Evolutionary conservation across 1,140 invertebrate genomes (phyloP).

Genomic region (Drosophila ercepeae): DNA sequence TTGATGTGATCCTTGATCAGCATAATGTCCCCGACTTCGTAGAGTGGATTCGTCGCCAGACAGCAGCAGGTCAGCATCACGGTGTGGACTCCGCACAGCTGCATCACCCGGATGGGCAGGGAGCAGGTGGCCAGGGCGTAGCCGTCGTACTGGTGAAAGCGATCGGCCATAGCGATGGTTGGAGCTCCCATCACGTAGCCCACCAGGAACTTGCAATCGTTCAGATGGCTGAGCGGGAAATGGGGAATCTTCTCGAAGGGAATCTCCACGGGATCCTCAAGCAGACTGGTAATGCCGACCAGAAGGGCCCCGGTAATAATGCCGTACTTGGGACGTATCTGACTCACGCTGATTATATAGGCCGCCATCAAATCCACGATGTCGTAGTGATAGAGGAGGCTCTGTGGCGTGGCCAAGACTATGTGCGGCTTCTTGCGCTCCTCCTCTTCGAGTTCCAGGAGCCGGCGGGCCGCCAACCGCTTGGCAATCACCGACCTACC

Average conservation of each 20-base stretch:
- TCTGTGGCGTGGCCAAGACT: constrained; percentile 41
- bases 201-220: constrained; percentile 94
- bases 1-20: constrained; percentile 98
- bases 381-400: constrained; percentile 86
- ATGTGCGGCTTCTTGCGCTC: constrained; percentile 10
- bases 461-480: constrained; percentile 30
- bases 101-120: constrained; percentile 97
- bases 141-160: constrained; percentile 97
- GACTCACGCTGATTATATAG: constrained; percentile 87
- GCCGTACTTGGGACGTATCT: constrained; percentile 91
- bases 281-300: constrained; percentile 90
- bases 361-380: constrained; percentile 89
- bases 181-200: constrained; percentile 90
- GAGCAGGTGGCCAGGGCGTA: constrained; percentile 90
- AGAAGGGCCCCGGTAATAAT: constrained; percentile 97
- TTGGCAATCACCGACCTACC: constrained; percentile 45
- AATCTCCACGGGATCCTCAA: constrained; percentile 89
- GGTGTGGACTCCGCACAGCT: constrained; percentile 94
- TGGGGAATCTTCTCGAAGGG: constrained; percentile 94
- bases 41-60: constrained; percentile 94
- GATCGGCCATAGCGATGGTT: constrained; percentile 96
- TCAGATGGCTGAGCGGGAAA: constrained; percentile 92
- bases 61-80: constrained; percentile 97
- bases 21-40: constrained; percentile 96
- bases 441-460: constrained; percentile 8